A percentile compares a stretch with the other conserved stretches of the same genome.
These are phyloP conservation scores for Erythrocercus mccallii DNA, from an alignment of 2,113 vertebrate genomes.

Conservation along the genomic window DNA sequence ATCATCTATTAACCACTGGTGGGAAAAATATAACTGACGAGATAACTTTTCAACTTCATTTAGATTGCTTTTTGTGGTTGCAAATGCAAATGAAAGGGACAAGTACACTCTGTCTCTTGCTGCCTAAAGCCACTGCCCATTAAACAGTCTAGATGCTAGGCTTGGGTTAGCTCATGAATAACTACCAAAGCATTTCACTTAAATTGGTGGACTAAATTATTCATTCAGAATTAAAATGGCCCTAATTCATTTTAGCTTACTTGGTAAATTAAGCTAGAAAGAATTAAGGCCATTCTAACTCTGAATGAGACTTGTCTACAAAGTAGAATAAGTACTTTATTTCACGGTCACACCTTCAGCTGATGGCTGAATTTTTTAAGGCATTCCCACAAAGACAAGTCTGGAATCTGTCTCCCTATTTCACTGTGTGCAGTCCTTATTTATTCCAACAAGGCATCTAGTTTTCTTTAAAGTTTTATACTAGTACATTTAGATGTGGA, in stretches of 20 bases:
- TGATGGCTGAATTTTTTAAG: background rate
- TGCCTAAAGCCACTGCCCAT: background rate
- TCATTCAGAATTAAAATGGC: conserved; percentile 24
- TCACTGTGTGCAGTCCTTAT: background rate
- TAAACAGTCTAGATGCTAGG: background rate
- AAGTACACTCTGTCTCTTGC: background rate
- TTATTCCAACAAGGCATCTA: background rate
- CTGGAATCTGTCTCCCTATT: background rate
- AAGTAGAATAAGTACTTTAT: background rate
- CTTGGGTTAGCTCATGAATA: conserved; percentile 9
- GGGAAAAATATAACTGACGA: background rate
- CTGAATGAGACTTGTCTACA: background rate
- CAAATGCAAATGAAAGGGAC: background rate
- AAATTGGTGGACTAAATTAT: conserved; percentile 34
- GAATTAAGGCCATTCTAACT: background rate
- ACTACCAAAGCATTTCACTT: conserved; percentile 32
- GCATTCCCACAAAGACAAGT: background rate
- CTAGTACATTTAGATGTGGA: background rate
- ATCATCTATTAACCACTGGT: background rate
- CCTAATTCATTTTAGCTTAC: conserved; percentile 32
- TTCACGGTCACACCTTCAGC: background rate
- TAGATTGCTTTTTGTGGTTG: background rate
- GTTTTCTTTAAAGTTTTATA: background rate
- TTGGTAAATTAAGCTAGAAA: conserved; percentile 40
- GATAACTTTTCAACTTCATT: background rate